Evolutionary conservation across 1,140 invertebrate genomes (phyloP).

Genomic region (Drosophila melanogaster): Release_6_plus_ISO1_MT NT_033777.3:14774001-14774500

Average conservation of each 20-base stretch:
- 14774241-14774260: slow-evolving; percentile 36
- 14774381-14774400: slow-evolving; percentile 69
- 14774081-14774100: slow-evolving; percentile 68
- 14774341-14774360: slow-evolving; percentile 68
- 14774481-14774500: slow-evolving; percentile 51
- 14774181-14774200: slow-evolving; percentile 10
- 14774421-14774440: slow-evolving; percentile 69
- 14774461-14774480: slow-evolving; percentile 75
- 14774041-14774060: slow-evolving; percentile 69
- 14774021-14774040: slow-evolving; percentile 48
- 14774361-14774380: slow-evolving; percentile 47
- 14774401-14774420: slow-evolving; percentile 60
- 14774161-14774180: slow-evolving; percentile 30
- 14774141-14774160: slow-evolving; percentile 45
- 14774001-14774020: slow-evolving; percentile 10
- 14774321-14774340: slow-evolving; percentile 67
- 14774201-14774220: slow-evolving; percentile 15
- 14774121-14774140: slow-evolving; percentile 74
- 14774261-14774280: neutral
- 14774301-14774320: slow-evolving; percentile 34
- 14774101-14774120: slow-evolving; percentile 71
- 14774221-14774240: slow-evolving; percentile 36
- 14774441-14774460: slow-evolving; percentile 24
- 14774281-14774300: slow-evolving; percentile 19
- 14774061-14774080: slow-evolving; percentile 63